Conservation (phyloP, 2,113 vertebrate genomes). For the Tinamus guttatus region DNA sequence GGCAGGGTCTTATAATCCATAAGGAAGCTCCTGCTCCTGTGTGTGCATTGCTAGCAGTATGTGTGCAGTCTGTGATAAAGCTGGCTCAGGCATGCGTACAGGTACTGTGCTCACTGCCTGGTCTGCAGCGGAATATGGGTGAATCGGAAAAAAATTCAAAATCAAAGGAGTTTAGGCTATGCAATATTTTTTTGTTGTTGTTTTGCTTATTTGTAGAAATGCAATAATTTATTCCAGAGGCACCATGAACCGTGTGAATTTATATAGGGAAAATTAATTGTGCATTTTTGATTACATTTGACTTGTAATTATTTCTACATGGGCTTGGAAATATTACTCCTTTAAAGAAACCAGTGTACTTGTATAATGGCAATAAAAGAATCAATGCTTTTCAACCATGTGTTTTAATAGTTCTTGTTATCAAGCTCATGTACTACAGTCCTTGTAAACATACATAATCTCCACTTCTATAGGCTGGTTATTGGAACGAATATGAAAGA, state of each 20-base stretch:
- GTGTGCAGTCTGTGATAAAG: background rate
- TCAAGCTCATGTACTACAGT: background rate
- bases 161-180: background rate
- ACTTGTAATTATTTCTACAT: background rate
- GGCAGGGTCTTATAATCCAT: background rate
- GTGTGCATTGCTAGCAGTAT: background rate
- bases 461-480: slow-evolving; percentile 91
- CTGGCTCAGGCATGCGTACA: background rate
- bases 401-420: background rate
- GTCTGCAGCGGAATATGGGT: background rate
- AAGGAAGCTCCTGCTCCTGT: background rate
- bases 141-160: background rate
- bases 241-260: background rate
- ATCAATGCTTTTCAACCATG: background rate
- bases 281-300: background rate
- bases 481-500: slow-evolving; percentile 97
- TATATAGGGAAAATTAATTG: background rate
- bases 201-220: background rate
- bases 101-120: background rate
- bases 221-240: background rate
- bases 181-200: background rate
- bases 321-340: background rate
- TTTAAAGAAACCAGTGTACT: background rate
- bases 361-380: background rate
- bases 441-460: slow-evolving; percentile 52